phyloP scores from a whole-genome alignment of 1,140 invertebrate species.

The Delia radicum region DNA sequence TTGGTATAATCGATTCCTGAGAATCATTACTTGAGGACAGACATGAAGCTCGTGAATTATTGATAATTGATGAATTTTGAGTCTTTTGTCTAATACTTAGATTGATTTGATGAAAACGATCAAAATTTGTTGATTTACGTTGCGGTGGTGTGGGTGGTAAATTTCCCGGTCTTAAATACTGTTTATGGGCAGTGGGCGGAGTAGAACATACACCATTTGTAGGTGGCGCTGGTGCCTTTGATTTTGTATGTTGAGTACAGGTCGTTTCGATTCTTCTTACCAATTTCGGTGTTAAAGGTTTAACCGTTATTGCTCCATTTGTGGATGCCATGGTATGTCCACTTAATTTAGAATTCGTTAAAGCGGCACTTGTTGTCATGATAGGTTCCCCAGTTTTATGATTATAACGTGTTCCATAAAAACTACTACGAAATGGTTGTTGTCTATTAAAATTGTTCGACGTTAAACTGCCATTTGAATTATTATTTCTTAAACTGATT shows the following conservation, averaged over 20 bases:
- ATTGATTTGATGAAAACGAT: slow-evolving; percentile 28
- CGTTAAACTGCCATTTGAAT: neutral
- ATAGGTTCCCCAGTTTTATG: slow-evolving; percentile 12
- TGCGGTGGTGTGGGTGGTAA: slow-evolving; percentile 9
- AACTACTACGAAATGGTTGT: slow-evolving; percentile 45
- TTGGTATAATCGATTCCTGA: slow-evolving; percentile 21
- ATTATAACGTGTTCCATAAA: slow-evolving; percentile 30
- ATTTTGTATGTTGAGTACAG: slow-evolving; percentile 29
- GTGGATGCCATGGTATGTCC: slow-evolving; percentile 26
- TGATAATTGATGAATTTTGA: neutral
- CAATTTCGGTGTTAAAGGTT: slow-evolving; percentile 49
- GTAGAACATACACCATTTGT: neutral
- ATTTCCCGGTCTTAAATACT: slow-evolving; percentile 32
- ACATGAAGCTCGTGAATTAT: neutral
- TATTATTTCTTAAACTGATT: neutral
- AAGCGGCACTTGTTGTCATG: slow-evolving; percentile 17
- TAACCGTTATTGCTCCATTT: slow-evolving; percentile 33
- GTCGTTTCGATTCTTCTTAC: slow-evolving; percentile 48
- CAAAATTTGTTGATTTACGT: slow-evolving; percentile 25
- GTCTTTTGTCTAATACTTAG: slow-evolving; percentile 29
- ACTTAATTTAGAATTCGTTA: neutral
- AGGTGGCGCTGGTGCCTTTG: slow-evolving; percentile 23
- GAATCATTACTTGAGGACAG: slow-evolving; percentile 25
- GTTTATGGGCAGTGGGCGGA: slow-evolving; percentile 37
- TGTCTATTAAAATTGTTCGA: slow-evolving; percentile 38